Percentiles rank a stretch among this genome's conserved stretches.
Evolutionary conservation across 1,140 invertebrate genomes (phyloP).

Genomic region (Myzus persicae): DNA sequence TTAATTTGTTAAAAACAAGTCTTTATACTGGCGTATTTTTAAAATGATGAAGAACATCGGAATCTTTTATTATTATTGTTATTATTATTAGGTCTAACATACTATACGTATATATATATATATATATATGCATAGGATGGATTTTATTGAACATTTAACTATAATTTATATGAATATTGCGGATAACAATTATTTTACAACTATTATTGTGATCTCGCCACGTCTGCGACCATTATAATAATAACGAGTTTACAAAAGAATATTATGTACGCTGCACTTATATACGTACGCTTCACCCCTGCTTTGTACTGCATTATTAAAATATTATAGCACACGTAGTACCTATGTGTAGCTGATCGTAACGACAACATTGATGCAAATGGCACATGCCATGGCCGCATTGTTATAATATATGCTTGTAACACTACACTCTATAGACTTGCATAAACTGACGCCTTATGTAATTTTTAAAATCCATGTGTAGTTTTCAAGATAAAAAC

Average conservation of each 20-base stretch:
- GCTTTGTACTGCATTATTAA: neutral
- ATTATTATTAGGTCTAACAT: too few relatives aligned
- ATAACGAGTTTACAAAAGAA: slow-evolving; percentile 8
- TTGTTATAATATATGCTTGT: slow-evolving; percentile 2
- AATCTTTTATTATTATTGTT: neutral
- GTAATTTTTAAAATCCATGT: neutral
- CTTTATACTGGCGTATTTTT: neutral
- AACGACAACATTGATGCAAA: neutral
- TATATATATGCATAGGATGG: too few relatives aligned
- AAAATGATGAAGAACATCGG: neutral
- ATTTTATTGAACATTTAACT: neutral
- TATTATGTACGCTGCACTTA: neutral
- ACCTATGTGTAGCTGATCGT: neutral
- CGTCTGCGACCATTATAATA: neutral
- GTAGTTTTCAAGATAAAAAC: neutral
- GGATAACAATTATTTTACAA: neutral
- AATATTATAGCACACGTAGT: neutral
- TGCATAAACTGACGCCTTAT: neutral
- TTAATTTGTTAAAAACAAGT: neutral
- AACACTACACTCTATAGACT: neutral
- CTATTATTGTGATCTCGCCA: neutral
- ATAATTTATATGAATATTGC: neutral
- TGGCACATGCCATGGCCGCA: neutral
- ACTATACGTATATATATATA: too few relatives aligned
- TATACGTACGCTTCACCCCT: neutral